A percentile compares a stretch with the other conserved stretches of the same genome.
Conservation (phyloP, 2,888 invertebrate species). For the Microdon myrmicae region DNA sequence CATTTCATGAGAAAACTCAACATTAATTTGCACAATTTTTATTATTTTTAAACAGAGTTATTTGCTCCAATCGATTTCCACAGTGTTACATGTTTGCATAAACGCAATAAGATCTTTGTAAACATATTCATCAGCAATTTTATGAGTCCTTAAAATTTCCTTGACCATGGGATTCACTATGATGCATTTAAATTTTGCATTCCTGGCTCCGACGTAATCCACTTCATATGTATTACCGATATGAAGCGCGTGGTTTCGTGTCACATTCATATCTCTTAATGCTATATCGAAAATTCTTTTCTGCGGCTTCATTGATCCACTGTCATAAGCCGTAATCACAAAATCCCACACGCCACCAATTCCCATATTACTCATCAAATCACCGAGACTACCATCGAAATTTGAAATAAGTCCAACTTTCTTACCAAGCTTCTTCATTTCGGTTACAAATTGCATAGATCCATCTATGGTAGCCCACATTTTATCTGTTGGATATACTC, state of each 20-base stretch:
- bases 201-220: slow-evolving; percentile 82
- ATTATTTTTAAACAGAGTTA: no score
- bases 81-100: no score
- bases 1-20: no score
- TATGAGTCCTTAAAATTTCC: no score
- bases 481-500: slow-evolving; percentile 74
- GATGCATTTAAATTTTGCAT: no score
- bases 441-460: slow-evolving; percentile 69
- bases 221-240: slow-evolving; percentile 81
- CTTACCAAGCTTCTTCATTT: slow-evolving; percentile 65
- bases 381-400: slow-evolving; percentile 82
- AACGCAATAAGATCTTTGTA: no score
- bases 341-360: slow-evolving; percentile 78
- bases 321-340: slow-evolving; percentile 81
- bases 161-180: slow-evolving; percentile 84
- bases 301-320: slow-evolving; percentile 68
- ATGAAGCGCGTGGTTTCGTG: slow-evolving; percentile 77
- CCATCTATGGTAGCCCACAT: slow-evolving; percentile 79
- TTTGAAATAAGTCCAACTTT: slow-evolving; percentile 86
- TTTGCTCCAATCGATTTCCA: no score
- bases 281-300: slow-evolving; percentile 66
- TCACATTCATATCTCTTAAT: slow-evolving; percentile 67
- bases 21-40: no score
- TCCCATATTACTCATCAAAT: slow-evolving; percentile 73
- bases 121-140: no score